A percentile compares a stretch with the other conserved stretches of the same genome.
Conservation (phyloP, 2,113 vertebrate genomes). For the Paramisgurnus dabryanus region DNA sequence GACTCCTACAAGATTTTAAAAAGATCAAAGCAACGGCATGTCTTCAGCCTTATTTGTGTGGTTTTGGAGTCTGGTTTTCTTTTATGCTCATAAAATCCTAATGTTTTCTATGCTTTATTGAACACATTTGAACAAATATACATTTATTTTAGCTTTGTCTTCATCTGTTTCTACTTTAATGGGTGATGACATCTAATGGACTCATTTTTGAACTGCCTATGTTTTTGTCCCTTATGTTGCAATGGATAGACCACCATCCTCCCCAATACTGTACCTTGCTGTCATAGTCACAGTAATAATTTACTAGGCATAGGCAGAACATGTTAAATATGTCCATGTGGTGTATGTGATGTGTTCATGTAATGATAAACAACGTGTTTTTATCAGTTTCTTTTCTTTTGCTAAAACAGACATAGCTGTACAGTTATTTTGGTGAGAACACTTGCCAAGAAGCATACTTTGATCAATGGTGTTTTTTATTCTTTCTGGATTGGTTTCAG, state of each 20-base stretch:
- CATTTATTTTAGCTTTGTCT: background rate
- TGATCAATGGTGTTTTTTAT: slow-evolving; percentile 5
- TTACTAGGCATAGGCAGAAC: background rate
- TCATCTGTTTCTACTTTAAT: background rate
- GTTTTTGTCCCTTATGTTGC: slow-evolving; percentile 13
- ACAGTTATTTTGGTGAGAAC: background rate
- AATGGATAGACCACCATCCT: slow-evolving; percentile 1
- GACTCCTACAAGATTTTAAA: no score
- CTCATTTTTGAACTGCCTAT: background rate
- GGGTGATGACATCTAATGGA: background rate
- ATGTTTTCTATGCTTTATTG: no score
- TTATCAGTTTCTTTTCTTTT: background rate
- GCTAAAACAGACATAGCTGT: background rate
- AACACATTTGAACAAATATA: background rate
- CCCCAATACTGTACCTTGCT: background rate
- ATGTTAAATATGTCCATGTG: no score
- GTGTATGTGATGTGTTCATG: no score
- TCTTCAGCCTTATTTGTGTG: background rate
- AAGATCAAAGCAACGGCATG: background rate
- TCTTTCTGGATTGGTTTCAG: background rate
- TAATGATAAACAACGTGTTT: background rate
- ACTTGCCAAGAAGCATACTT: no score
- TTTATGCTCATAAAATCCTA: background rate
- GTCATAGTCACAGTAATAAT: background rate
- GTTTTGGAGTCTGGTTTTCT: background rate